phyloP scores from a whole-genome alignment of 2,888 invertebrate species.

The Toxonevra muliebris region DNA sequence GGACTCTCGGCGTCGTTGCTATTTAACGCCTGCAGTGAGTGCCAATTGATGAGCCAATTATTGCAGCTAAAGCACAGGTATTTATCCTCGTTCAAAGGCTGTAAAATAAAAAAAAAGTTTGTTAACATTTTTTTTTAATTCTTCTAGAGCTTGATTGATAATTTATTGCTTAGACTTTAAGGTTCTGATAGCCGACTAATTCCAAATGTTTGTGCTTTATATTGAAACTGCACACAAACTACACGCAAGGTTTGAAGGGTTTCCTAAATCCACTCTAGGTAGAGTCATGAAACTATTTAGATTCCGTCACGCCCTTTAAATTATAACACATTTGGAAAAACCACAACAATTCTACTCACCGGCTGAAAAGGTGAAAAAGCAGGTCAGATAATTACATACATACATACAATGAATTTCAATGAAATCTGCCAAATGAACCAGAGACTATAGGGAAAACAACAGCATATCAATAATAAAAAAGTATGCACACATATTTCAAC shows the following conservation, averaged over 20 bases:
- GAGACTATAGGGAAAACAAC: not conserved
- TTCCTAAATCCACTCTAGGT: too few species aligned
- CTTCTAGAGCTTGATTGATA: not conserved
- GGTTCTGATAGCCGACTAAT: not conserved
- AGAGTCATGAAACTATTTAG: slow-evolving; percentile 10
- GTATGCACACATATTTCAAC: slow-evolving; percentile 19
- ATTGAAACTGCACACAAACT: slow-evolving; percentile 5
- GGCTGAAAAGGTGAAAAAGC: slow-evolving; percentile 19
- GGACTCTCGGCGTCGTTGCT: slow-evolving; percentile 61
- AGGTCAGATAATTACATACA: slow-evolving; percentile 19
- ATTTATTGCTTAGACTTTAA: too few species aligned
- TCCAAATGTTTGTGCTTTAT: not conserved
- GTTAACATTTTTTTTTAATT: not conserved
- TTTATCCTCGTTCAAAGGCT: slow-evolving; percentile 64
- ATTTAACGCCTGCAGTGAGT: slow-evolving; percentile 62
- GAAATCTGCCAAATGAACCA: slow-evolving; percentile 20
- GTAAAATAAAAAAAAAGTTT: slow-evolving; percentile 22
- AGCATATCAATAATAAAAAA: slow-evolving; percentile 12
- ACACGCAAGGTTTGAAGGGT: too few species aligned
- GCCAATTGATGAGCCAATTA: slow-evolving; percentile 65
- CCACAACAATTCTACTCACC: not conserved
- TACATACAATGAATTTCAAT: slow-evolving; percentile 11
- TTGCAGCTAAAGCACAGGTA: slow-evolving; percentile 65
- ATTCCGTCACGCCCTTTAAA: not conserved
- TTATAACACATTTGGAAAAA: slow-evolving; percentile 10